Evolutionary conservation across 2,113 vertebrate species (phyloP).

Genomic region (Etheostoma cragini): DNA sequence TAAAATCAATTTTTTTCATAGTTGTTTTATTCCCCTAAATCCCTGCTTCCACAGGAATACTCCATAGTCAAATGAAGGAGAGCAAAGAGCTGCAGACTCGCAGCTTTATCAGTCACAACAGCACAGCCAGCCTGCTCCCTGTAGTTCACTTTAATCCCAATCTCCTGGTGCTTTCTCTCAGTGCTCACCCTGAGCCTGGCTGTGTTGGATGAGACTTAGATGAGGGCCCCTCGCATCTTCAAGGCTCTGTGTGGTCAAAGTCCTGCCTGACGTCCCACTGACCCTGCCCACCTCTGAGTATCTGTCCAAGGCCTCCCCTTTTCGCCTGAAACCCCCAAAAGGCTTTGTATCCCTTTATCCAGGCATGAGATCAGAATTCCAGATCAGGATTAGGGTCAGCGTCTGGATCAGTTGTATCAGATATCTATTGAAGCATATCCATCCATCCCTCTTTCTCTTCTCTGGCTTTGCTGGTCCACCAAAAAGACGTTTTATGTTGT

Average conservation of each 20-base stretch:
- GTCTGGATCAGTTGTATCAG: conserved; percentile 68
- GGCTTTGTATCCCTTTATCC: conserved; percentile 70
- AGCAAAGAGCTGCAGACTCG: conserved; percentile 41
- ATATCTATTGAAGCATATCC: conserved; percentile 66
- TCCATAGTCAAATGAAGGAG: conserved; percentile 31
- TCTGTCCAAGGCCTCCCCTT: conserved; percentile 50
- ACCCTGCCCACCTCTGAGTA: conserved; percentile 59
- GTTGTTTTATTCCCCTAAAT: neutral
- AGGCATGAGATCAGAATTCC: conserved; percentile 73
- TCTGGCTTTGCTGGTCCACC: conserved; percentile 56
- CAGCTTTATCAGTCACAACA: conserved; percentile 60
- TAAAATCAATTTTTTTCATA: neutral
- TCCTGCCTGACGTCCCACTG: conserved; percentile 63
- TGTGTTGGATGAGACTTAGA: conserved; percentile 63
- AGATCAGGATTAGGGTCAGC: conserved; percentile 72
- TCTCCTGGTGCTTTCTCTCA: conserved; percentile 46
- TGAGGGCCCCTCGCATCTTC: conserved; percentile 66
- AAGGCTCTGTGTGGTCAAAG: conserved; percentile 70
- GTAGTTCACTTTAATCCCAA: conserved; percentile 61
- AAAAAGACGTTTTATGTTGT: conserved; percentile 66
- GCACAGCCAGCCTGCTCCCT: conserved; percentile 54
- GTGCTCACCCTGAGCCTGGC: conserved; percentile 50
- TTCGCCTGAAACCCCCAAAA: conserved; percentile 45
- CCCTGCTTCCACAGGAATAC: neutral
- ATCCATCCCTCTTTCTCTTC: conserved; percentile 50